Evolutionary conservation across 2,888 invertebrate species (phyloP), one percentile per base, ranked within the genome.

Genomic region (Diachrysia chrysitis): DNA sequence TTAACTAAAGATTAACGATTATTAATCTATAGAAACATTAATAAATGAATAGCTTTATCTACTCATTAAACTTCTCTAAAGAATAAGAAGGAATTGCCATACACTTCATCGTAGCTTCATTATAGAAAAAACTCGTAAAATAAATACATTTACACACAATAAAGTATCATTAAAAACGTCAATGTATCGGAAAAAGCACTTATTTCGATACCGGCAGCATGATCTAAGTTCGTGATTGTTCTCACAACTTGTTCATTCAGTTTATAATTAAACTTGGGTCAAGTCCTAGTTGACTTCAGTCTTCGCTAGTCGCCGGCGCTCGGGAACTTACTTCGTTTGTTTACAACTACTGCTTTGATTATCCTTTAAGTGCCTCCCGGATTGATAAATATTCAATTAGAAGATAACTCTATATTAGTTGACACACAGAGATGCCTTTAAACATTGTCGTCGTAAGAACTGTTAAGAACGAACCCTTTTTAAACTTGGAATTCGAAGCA

Each of bases 231-330:
- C 78, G 77, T 84, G 90, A 91, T 90, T 91, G 92, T 92, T 86
- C 86, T 82, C 78, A 80, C 79, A 89, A 91, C 87, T 93, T 89
- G 87, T 89, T 89, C 91, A 84, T 87, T 89, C 89, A 90, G 91
- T 92, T 93, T 93, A 94, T 95, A 94, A 95, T 94, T 95, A 94
- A 94, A 93, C 88, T 92, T 84, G 83, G 92, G 90, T 92, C 92
- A 93, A 93, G 89, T 92, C 86, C 76, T 86, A 86, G 89, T 88
- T 88, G 90, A 91, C 92, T 91, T 89, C 85, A 32, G 42, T 42
- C 42, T 42, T 42, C 14, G 84, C 78, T 85, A 89, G 88, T 89
- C 88, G 83, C 84, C 83, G 83, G 83, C 81, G 84, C 86, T 71
- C 85, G 78, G 76, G 79, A 91, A 90, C 87, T 90, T 90, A 91